Base-by-base conservation (phyloP, 1,140 invertebrate species). In the Paraescarpia echinospica region DNA sequence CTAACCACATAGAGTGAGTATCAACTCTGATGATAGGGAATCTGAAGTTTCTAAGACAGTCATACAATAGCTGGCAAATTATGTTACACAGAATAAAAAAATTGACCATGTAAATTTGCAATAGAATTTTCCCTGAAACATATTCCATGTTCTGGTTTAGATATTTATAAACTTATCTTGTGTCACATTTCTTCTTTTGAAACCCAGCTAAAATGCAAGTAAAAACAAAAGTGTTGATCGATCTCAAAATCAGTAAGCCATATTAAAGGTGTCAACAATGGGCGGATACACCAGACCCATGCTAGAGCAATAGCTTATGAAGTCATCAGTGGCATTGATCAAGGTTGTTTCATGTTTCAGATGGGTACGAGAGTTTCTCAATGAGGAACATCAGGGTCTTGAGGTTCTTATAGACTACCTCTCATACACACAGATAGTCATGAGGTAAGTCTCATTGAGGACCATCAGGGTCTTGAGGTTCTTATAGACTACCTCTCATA, bases 351-450 rank as follows among this genome's bases (percentile, higher is more conserved):
- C 41, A 41, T 94, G 94, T 96, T 96, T 41, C 95, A 99, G 98
- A 97, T 99, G 99, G 99, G 99, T 99, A 51, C 97, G 98, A 94
- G 98, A 99, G 96, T 99, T 99, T 96, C 97, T 99, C 89, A 98
- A 99, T 96, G 98, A 99, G 94, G 97, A 98, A 93, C 99, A 99
- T 96, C 98, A 98, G 96, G 99, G 99, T 5, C 96, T 99, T 92
- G 98, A 99, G 96, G 98, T 99, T 89, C 97, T 99, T 92, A 98
- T 99, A 93, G 98, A 99, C 96, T 99, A 99, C 97, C 97, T 99
- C 93, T 98, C 98, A 96, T 96, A 95, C 93, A 95, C 95, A 91
- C 95, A 95, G 92, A 94, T 95, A 41, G 41, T 41, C 41, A 41
- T 41, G 41, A 41, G 41, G 41, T 41, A 41, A 41, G 41, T 41